Base-by-base conservation (phyloP, 2,113 vertebrate genomes). In the Boleophthalmus pectinirostris region DNA sequence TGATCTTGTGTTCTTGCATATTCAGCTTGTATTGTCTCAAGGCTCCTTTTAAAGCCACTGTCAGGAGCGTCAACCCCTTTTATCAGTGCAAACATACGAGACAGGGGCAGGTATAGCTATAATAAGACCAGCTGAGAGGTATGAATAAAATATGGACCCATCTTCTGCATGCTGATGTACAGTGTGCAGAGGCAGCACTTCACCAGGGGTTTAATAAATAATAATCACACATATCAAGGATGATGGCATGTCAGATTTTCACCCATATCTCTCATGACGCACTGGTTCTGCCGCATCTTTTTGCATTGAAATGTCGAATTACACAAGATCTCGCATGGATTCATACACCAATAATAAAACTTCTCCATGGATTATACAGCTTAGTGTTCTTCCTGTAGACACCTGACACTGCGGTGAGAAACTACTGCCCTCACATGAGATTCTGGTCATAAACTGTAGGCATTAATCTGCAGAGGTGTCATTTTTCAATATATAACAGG, bases 111-210 rank as follows among this genome's bases (percentile, higher is more conserved):
- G 61, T 64, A 43, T 5, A 21, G 38, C 29, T 64, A 64, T 64
- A 64, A 64, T n/a, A 64, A 64, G 61, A 38, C 38, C 33, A n/a
- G 29, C 20, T n/a, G n/a, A n/a, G 61, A 38, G 18, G 10, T n/a
- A 43, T 64, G 10, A 64, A 64, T 64, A 64, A 64, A 64, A 64
- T 64, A 64, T 43, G 24, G 8, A n/a, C 29, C 33, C 18, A n/a
- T 64, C 61, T 64, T 38, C 18, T 64, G 16, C 25, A 38, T 33
- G 21, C 24, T 10, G 7, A 63, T n/a, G 61, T n/a, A 12, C 61
- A 43, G 20, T 21, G 38, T 64, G 61, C 61, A 64, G 18, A 64
- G 61, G 33, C 61, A 64, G 61, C 61, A 21, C 61, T 64, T 64
- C 38, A 64, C 21, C 10, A 64, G 4, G 33, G 29, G 61, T 10